Conservation (phyloP, 2,797 vertebrate genomes). For the Apogon talboti region DNA sequence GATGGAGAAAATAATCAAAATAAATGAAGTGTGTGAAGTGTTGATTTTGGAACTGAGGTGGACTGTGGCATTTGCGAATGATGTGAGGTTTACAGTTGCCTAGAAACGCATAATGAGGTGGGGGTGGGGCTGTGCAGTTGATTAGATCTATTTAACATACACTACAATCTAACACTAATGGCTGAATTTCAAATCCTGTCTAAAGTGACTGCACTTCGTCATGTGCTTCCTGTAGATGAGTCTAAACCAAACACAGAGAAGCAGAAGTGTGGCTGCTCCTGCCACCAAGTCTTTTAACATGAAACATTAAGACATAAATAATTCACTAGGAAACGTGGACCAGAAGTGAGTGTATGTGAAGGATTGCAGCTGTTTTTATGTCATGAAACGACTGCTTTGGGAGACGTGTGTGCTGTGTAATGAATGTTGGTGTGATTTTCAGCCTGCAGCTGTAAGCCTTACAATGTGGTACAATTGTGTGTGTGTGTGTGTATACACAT, state of each 20-base stretch:
- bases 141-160: slow-evolving; percentile 22
- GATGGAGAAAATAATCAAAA: slow-evolving; percentile 2
- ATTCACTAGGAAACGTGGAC: background rate
- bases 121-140: fast-evolving
- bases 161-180: background rate
- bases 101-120: background rate
- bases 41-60: too few relatives aligned
- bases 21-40: background rate
- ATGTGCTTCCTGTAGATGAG: slow-evolving; percentile 1
- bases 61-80: background rate
- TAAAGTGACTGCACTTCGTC: background rate
- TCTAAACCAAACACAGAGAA: slow-evolving; percentile 15
- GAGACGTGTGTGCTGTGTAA: background rate
- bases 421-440: slow-evolving; percentile 1
- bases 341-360: background rate
- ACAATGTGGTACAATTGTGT: too few relatives aligned
- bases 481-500: too few relatives aligned
- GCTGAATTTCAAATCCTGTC: background rate
- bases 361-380: background rate
- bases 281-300: slow-evolving; percentile 6
- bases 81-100: background rate
- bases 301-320: background rate
- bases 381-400: background rate
- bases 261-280: background rate
- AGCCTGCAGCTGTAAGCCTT: too few relatives aligned